Evolutionary conservation across 2,888 invertebrate species (phyloP), one percentile per base, ranked within the genome.

Genomic region (Thereva nobilitata): DNA sequence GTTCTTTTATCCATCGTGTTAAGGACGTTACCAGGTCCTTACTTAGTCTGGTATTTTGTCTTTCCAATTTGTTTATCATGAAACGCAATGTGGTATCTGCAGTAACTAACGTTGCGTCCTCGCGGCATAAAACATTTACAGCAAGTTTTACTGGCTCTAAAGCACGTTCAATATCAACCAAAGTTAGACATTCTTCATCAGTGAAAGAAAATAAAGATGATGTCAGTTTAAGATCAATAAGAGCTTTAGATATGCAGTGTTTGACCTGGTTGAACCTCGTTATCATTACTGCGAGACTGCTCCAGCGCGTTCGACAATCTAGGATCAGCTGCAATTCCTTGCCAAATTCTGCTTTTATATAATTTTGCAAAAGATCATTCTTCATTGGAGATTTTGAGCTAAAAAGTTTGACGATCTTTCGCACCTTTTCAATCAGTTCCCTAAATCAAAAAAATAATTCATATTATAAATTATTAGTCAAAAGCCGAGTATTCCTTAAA

Each of bases 71-170:
- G 52, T 52, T 52, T 23, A 52, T 52, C 34, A 52, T 52, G 52
- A 52, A 52, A 6, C 52, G 52, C 52, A 52, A 23, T 52, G 52
- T 23, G 23, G 23, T 52, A 34, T 52, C 35, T 9, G 52, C 52
- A 52, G 52, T 52, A 52, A 52, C 4, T 52, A 52, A 52, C 52
- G 5, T 52, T 52, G 52, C 52, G 9, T 34, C 4, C 9, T 34
- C 34, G 12, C 23, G 52, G 52, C 52, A 52, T 23, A 52, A 52
- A 52, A 52, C 52, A 52, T 52, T 52, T 4, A 5, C 52, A 5
- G 52, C 52, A 52, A 52, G 52, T 52, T 52, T 52, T 52, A 52
- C 23, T 52, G 52, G 35, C 34, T 52, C 52, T 12, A 52, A 52
- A 52, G 23, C 7, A 52, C 7, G 34, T 45, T 45, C 45, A 45